Evolutionary conservation across 2,888 invertebrate species (phyloP).

Genomic region (Phoenoteleia sp.): DNA sequence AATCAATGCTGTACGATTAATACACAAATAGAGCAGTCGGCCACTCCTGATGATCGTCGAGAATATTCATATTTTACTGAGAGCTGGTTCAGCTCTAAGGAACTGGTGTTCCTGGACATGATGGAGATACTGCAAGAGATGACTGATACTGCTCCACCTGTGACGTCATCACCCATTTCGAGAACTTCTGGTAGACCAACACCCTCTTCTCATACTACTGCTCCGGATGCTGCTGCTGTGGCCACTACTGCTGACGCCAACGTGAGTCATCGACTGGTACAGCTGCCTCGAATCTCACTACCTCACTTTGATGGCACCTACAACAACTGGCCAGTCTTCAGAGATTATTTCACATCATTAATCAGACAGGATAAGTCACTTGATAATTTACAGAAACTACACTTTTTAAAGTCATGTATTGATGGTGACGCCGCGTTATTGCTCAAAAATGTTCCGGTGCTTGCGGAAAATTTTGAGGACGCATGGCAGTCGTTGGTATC

Average conservation of each 20-base stretch:
- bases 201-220: too few species aligned
- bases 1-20: too few species aligned
- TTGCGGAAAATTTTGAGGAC: conserved; percentile 3
- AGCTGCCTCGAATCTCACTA: not conserved
- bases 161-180: not conserved
- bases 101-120: not conserved
- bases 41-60: too few species aligned
- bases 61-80: not conserved
- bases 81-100: not conserved
- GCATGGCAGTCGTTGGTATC: not conserved
- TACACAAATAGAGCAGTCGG: too few species aligned
- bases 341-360: conserved; percentile 21
- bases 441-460: not conserved
- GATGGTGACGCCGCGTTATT: conserved; percentile 16
- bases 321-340: conserved; percentile 8
- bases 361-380: conserved; percentile 16
- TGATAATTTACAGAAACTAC: conserved; percentile 14
- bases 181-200: too few species aligned
- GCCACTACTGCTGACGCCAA: too few species aligned
- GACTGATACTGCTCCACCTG: not conserved
- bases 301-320: conserved; percentile 5
- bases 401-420: too few species aligned
- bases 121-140: not conserved
- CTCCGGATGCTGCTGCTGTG: too few species aligned
- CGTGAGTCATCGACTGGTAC: not conserved